Base-by-base conservation (phyloP, 2,888 invertebrate species). In the Lasioglossum lativentre region DNA sequence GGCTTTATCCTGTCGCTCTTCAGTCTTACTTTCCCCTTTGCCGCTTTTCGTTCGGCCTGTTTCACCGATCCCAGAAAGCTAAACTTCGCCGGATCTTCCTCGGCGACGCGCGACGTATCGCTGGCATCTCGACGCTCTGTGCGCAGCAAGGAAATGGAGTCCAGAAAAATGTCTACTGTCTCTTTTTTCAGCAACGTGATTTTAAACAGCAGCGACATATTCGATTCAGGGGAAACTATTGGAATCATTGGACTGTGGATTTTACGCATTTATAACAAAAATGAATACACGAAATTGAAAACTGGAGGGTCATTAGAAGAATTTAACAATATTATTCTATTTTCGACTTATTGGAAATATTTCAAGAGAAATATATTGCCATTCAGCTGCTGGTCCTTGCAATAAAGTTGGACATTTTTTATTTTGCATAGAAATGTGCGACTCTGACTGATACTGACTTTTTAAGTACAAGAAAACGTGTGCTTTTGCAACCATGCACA, bases 1-100 rank as follows among this genome's bases (percentile, higher is more conserved):
- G 78, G 72, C 75, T 79, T 82, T 88, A 86, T 88, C 85, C 80
- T 78, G 72, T 75, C 76, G 78, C 52, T 83, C 83, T 85, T 81
- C 74, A 56, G 68, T 78, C 87, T 83, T 82, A 86, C 76, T 77
- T 75, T 76, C 76, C 83, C 27, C 83, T 45, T 42, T 59, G 80
- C 76, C 68, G 78, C 23, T 27, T 56, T 56, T 75, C 70, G 56
- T 63, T 10, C 75, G 19, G 52, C 16, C 52, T 34, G 63, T 47
- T 42, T 23, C 66, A 38, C 70, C 56, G 27, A 30, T 30, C n/a
- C 23, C 45, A 30, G 77, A 56, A 76, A 78, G 74, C 78, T 86
- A 78, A 86, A 79, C 86, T 45, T 75, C 85, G 72, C 66, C 78
- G 78, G 78, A 75, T 78, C 40, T n/a, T 63, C 30, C 30, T 23